Conservation (phyloP, 1,140 invertebrate species). For the Drosophila rhopaloa region DNA sequence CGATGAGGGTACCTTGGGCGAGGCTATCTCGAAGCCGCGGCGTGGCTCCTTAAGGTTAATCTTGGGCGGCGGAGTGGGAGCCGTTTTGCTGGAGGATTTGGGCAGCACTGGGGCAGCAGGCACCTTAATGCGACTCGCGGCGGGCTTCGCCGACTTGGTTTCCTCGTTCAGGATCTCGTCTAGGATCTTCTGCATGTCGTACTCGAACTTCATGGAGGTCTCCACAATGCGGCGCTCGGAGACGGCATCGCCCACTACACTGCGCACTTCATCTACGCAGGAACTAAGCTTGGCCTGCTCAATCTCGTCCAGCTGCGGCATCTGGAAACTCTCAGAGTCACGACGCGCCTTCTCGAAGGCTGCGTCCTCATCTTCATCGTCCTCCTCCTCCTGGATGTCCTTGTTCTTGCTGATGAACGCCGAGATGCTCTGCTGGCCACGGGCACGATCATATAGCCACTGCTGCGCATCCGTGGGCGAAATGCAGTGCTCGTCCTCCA, state of each 20-base stretch:
- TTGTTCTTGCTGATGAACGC: conserved; percentile 89
- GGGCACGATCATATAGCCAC: conserved; percentile 93
- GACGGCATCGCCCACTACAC: conserved; percentile 91
- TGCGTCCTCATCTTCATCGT: conserved; percentile 84
- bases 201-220: conserved; percentile 88
- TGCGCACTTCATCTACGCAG: conserved; percentile 92
- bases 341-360: conserved; percentile 62
- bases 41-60: conserved; percentile 71
- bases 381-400: conserved; percentile 91
- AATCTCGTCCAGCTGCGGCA: conserved; percentile 87
- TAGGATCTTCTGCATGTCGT: conserved; percentile 89
- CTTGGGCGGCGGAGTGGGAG: conserved; percentile 55
- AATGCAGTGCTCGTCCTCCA: conserved; percentile 90
- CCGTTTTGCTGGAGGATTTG: conserved; percentile 20
- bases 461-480: conserved; percentile 94
- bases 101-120: conserved; percentile 6
- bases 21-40: conserved; percentile 85
- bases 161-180: conserved; percentile 89
- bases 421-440: conserved; percentile 89
- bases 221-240: conserved; percentile 89
- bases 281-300: conserved; percentile 91
- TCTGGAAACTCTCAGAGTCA: conserved; percentile 84
- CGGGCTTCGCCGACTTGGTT: conserved; percentile 45
- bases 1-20: conserved; percentile 85
- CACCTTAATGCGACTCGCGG: conserved; percentile 22